Evolutionary conservation across 2,888 invertebrate genomes (phyloP).

Genomic region (Brachyptera risi): DNA sequence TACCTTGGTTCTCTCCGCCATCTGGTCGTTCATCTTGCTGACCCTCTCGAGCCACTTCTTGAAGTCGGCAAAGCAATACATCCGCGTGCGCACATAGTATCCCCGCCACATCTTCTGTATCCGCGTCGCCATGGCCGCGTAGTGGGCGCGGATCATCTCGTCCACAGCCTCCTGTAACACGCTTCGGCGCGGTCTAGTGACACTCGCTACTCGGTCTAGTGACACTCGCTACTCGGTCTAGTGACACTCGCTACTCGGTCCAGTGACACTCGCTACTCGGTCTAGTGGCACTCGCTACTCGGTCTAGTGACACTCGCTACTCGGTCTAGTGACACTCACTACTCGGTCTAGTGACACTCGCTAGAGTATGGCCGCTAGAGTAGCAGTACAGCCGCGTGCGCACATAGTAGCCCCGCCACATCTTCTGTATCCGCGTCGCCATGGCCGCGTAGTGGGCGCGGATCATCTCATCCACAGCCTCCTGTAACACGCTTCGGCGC

Average conservation of each 20-base stretch:
- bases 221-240: not conserved
- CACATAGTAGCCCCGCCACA: too few relatives aligned
- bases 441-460: too few relatives aligned
- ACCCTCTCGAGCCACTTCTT: conserved; percentile 35
- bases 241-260: not conserved
- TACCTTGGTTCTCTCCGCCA: conserved; percentile 35
- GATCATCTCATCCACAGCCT: too few relatives aligned
- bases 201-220: too few relatives aligned
- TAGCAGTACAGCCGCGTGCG: too few relatives aligned
- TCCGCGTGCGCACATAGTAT: conserved; percentile 36
- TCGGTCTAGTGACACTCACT: too few relatives aligned
- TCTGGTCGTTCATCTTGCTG: conserved; percentile 35
- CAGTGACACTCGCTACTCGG: not conserved
- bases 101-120: conserved; percentile 44
- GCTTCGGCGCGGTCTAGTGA: too few relatives aligned
- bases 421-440: too few relatives aligned
- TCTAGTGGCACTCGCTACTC: not conserved
- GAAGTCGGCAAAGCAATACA: conserved; percentile 29
- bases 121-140: conserved; percentile 40
- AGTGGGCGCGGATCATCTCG: conserved; percentile 32
- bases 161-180: conserved; percentile 8
- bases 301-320: not conserved
- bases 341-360: too few relatives aligned
- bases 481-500: too few relatives aligned
- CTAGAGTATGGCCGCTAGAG: too few relatives aligned